Percentiles rank a stretch among this genome's conserved stretches.
These are phyloP conservation scores for Campylorhamphus procurvoides DNA, from an alignment of 2,113 vertebrate genomes.

Conservation along the genomic window DNA sequence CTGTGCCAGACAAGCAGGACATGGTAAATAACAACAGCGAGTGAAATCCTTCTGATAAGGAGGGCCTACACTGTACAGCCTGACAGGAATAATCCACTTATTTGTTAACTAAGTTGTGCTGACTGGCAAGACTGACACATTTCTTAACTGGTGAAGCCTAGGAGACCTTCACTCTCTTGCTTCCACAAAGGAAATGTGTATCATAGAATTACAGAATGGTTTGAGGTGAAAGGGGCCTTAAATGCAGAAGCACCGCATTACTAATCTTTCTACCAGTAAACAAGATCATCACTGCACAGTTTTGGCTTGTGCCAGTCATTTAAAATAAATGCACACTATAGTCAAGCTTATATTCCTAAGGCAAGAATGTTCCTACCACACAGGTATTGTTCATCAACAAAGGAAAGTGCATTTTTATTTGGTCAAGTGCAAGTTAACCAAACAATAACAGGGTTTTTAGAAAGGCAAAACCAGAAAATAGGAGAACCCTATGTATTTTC, in stretches of 20 bases:
- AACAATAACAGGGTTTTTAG: neutral
- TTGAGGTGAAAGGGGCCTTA: neutral
- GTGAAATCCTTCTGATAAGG: neutral
- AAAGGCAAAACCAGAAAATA: neutral
- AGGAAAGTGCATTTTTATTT: neutral
- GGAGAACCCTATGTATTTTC: neutral
- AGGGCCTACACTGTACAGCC: neutral
- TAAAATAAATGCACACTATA: neutral
- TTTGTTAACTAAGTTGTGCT: neutral
- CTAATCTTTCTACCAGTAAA: neutral
- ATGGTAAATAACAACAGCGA: neutral
- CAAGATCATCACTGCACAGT: neutral
- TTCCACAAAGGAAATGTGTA: neutral
- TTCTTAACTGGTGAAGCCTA: neutral
- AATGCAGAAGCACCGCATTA: fast-evolving
- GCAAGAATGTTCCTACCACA: neutral
- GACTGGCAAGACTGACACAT: neutral
- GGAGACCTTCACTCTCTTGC: neutral
- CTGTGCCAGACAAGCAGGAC: neutral
- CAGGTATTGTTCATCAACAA: neutral
- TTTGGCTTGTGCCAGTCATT: neutral
- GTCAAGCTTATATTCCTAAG: neutral
- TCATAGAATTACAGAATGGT: neutral
- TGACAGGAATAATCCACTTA: neutral
- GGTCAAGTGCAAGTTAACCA: neutral